Evolutionary conservation across 37 sponge, comb jelly and placozoan species (phyloP), one percentile per base, ranked within the genome.

Genomic region (Aplysina aerophoba): DNA sequence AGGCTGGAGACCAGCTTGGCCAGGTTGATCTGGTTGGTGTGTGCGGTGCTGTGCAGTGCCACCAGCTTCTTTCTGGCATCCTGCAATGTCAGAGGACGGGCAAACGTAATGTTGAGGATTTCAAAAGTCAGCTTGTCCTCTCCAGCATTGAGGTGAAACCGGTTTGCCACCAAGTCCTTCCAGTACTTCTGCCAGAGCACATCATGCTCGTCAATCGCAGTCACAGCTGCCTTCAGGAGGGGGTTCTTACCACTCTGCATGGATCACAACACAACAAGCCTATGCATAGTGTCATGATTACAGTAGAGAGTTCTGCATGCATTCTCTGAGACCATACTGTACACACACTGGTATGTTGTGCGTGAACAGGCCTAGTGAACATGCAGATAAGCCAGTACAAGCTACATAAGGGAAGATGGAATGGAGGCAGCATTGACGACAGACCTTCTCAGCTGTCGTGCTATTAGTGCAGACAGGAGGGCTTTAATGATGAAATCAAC

Each of bases 21-120:
- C n/a, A 94, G 85, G 83, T 94, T 80, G 22, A 90, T 67, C 39
- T 90, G 91, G 78, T 88, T 88, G 21, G 88, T 71, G 69, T 88
- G 74, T 31, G 90, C 77, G 24, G 79, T 87, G 3, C 87, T 69
- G 50, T 94, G 94, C 8, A 94, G 87, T 15, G 67, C 28, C 0
- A 75, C 84, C 34, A 93, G 59, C 24, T 82, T 81, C 50, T 79
- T 39, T 15, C 80, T 22, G 15, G 37, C 71, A 77, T 44, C 79
- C 21, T 63, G 56, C 38, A 86, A 53, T 28, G 79, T 39, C 21
- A 93, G 77, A 33, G 79, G 65, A 15, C 85, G 31, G 0, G 73
- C 62, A 86, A 94, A 88, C 36, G 85, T 67, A 0, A 85, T 53
- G 17, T 71, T 40, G 24, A 90, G 30, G 25, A 93, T 63, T 30